Evolutionary conservation across 2,888 invertebrate genomes (phyloP).

Genomic region (Falcaria lacertinaria): DNA sequence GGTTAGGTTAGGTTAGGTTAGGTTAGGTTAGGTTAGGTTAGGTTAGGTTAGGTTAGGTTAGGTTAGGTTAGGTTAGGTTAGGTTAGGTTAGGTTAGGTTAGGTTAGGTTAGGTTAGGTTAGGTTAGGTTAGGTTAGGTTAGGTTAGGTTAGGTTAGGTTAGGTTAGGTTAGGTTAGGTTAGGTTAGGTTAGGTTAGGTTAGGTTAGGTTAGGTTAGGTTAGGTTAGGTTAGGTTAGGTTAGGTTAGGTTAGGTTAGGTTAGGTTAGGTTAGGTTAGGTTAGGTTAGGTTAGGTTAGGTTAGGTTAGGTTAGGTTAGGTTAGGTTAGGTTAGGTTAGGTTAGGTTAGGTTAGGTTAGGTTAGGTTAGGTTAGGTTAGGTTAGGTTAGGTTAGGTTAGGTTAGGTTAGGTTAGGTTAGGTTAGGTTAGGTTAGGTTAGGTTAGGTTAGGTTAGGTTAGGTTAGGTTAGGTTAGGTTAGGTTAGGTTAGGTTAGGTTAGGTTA

Average conservation of each 20-base stretch:
- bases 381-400: conserved; percentile 21
- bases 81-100: too few species aligned
- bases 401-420: conserved; percentile 14
- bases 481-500: conserved; percentile 13
- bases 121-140: not conserved
- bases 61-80: too few species aligned
- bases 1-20: not conserved
- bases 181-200: conserved; percentile 10
- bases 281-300: conserved; percentile 9
- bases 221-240: conserved; percentile 10
- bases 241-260: conserved; percentile 8
- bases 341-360: conserved; percentile 18
- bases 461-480: conserved; percentile 12
- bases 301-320: conserved; percentile 13
- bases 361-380: conserved; percentile 21
- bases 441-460: conserved; percentile 13
- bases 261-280: conserved; percentile 10
- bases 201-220: conserved; percentile 10
- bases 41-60: not conserved
- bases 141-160: conserved; percentile 6
- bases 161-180: conserved; percentile 11
- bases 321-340: conserved; percentile 20
- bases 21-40: not conserved
- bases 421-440: conserved; percentile 13
- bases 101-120: not conserved